Percentiles rank a stretch among this genome's conserved stretches.
phyloP scores from a whole-genome alignment of 2,113 vertebrate genomes.

The Mola mola region DNA sequence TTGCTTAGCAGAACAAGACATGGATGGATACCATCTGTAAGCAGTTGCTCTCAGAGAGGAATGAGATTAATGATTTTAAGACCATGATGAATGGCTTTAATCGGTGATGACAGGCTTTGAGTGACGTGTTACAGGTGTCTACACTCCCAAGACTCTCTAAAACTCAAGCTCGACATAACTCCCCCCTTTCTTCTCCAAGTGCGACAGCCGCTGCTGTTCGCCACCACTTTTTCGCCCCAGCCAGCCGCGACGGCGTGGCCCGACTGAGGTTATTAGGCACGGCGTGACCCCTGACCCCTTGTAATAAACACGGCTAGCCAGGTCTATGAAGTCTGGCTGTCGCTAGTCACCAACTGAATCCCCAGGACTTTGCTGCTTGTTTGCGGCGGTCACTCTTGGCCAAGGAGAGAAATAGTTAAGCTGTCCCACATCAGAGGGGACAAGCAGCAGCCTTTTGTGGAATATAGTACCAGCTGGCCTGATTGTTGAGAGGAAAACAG shows the following conservation, averaged over 20 bases:
- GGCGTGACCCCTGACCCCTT: constrained; percentile 69
- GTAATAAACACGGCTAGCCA: constrained; percentile 79
- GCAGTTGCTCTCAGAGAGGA: constrained; percentile 69
- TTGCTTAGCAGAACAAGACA: constrained; percentile 39
- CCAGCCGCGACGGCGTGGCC: constrained; percentile 52
- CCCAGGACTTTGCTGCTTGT: constrained; percentile 75
- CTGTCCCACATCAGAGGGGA: constrained; percentile 79
- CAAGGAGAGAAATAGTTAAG: constrained; percentile 77
- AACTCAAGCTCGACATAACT: constrained; percentile 24
- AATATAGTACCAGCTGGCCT: constrained; percentile 67
- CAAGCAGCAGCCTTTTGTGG: constrained; percentile 67
- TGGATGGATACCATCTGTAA: constrained; percentile 61
- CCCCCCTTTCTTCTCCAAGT: constrained; percentile 31
- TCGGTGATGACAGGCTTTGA: constrained; percentile 78
- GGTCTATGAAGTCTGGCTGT: constrained; percentile 71
- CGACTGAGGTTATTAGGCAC: constrained; percentile 68
- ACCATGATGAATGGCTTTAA: constrained; percentile 82
- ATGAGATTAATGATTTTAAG: constrained; percentile 80
- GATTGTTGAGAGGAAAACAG: constrained; percentile 68
- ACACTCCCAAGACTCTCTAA: constrained; percentile 48
- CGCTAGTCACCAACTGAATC: constrained; percentile 71
- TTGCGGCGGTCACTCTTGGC: constrained; percentile 63
- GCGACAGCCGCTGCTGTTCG: constrained; percentile 51
- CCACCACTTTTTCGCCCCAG: constrained; percentile 51
- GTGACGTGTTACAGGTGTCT: constrained; percentile 83